Evolutionary conservation across 1,140 invertebrate genomes (phyloP), one percentile per base, ranked within the genome.

Genomic region (Papilio dardanus): DNA sequence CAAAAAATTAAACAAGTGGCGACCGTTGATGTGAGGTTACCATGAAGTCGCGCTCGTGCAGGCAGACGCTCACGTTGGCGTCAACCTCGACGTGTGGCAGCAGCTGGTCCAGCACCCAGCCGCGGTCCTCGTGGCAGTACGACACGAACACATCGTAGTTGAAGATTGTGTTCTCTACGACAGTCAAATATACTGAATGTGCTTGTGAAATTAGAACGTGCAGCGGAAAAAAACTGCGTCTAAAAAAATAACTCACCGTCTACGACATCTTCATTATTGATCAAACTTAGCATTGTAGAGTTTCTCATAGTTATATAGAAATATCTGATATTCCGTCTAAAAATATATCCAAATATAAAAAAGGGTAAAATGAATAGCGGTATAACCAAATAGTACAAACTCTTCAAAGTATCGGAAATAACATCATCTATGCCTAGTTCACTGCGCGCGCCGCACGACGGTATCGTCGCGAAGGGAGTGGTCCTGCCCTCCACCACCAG

Each of bases 1-100:
- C 1, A 1, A 10, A 1, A 3, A 16, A 3, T 1, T 19, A 24
- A 21, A 10, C 2, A 1, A 24, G n/a, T n/a, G 0, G 37, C 12
- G 16, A 5, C 14, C 2, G 33, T n/a, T n/a, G 33, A 33, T 3
- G 33, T 3, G 33, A 3, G 35, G 40, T 42, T 16, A 95, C 95
- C 91, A 95, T 93, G 88, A 96, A 96, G 76, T 96, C 95, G 74
- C 95, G 90, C 83, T 95, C 95, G 77, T 96, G 95, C 0, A 96
- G 86, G 79, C 95, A 96, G 8, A 95, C 94, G 71, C 92, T 94
- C 73, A 95, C 86, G 74, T 92, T 93, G 33, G 92, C 92, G 14
- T 94, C 87, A 2, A 85, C 87, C 81, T 96, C 95, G 3, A 96
- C 88, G 77, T 95, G 94, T 0, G 95, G 95, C 30, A 96, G 78